Base-by-base conservation (phyloP, 2,888 invertebrate species). In the Parthenolecanium corni region DNA sequence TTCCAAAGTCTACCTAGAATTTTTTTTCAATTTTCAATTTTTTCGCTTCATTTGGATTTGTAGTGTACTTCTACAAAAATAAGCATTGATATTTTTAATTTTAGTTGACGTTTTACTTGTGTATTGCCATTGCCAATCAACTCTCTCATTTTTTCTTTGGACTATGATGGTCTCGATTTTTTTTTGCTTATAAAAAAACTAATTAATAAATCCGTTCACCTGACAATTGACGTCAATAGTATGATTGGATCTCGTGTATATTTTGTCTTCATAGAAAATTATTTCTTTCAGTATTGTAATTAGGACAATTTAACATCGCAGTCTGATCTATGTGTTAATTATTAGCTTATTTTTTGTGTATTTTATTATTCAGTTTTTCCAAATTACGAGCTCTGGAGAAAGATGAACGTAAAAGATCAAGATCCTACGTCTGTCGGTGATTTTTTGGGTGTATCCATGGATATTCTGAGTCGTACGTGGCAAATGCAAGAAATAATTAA, bases 361-460 rank as follows among this genome's bases (percentile, higher is more conserved):
- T 4, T 18, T 14, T 12, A 11, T 18, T 16, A 14, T 65, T 71
- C 63, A 78, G 85, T 82, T 53, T 79, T 87, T 68, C 81, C 84
- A 2, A 80, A 81, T 51, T 89, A 85, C 71, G 80, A 83, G 64
- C 82, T 84, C 70, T 91, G 90, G 90, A 82, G 83, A 65, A 83
- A 86, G 72, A 84, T 87, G 76, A 80, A 79, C 49, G 78, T 78
- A 1, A 82, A 85, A 53, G 89, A 89, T 71, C 86, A 89, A 71
- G 90, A 90, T 73, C 85, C 86, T 58, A 83, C 84, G 0, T 88
- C 89, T 71, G 88, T 89, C 38, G 86, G 86, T 67, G 86, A 88
- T 66, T 86, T 90, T 70, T 76, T 91, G n/a, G 84, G 85, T 0
- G 83, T 86, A 6, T 88, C 89, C 0, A 85, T 89, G 66, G 83